Evolutionary conservation across 92 coral and sea anemone species (phyloP).

Genomic region (Parazoanthus atlanticus): DNA sequence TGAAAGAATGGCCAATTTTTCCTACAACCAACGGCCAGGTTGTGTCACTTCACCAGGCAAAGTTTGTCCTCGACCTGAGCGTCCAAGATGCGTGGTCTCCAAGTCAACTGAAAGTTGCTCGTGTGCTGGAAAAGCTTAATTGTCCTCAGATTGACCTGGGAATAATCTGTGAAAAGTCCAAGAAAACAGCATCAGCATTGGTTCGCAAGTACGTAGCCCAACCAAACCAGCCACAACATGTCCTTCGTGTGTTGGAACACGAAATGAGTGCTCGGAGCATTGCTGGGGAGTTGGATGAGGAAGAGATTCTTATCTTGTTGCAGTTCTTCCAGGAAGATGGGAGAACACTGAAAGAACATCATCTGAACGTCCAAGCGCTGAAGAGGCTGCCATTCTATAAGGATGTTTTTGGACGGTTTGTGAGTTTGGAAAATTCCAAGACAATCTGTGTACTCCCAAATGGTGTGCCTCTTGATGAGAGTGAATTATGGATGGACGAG

Average conservation of each 20-base stretch:
- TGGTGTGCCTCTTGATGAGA: slow-evolving; percentile 37
- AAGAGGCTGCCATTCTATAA: slow-evolving; percentile 47
- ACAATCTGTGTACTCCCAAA: slow-evolving; percentile 34
- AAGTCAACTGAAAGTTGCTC: slow-evolving; percentile 3
- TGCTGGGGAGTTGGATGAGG: neutral
- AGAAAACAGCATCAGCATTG: slow-evolving; percentile 2
- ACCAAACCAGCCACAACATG: slow-evolving; percentile 33
- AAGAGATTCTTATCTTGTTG: slow-evolving; percentile 25
- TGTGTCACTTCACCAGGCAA: slow-evolving; percentile 41
- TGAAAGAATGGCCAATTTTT: slow-evolving; percentile 48
- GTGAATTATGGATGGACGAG: neutral
- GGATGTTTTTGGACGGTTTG: slow-evolving; percentile 22
- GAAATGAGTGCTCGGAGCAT: slow-evolving; percentile 12
- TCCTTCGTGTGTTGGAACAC: slow-evolving; percentile 33
- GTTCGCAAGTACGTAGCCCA: slow-evolving; percentile 41
- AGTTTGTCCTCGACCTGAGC: slow-evolving; percentile 44
- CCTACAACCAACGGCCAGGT: slow-evolving; percentile 31
- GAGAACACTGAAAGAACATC: neutral
- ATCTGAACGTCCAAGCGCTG: slow-evolving; percentile 11
- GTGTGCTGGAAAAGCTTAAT: slow-evolving; percentile 19
- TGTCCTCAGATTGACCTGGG: slow-evolving; percentile 41
- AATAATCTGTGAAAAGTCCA: neutral
- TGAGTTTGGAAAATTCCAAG: slow-evolving; percentile 26
- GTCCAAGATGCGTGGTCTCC: slow-evolving; percentile 30
- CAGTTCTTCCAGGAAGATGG: slow-evolving; percentile 44